Conservation (phyloP, 2,113 vertebrate genomes). For the Pavo muticus region DNA sequence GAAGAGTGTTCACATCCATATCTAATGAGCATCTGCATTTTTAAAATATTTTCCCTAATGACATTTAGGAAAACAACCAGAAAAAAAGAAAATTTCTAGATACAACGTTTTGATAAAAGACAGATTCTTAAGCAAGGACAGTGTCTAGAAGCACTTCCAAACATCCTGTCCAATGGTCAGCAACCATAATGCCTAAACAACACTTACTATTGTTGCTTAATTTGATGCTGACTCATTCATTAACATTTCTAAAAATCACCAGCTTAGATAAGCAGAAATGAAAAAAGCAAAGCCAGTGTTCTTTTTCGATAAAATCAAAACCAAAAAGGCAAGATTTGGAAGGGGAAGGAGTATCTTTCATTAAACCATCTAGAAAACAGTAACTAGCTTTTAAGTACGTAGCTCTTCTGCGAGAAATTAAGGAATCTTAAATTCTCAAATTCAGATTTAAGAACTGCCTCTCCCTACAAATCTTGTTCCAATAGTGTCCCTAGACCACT, state of each 20-base stretch:
- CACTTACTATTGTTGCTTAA: background rate
- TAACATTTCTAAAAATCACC: background rate
- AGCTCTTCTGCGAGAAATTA: background rate
- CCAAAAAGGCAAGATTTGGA: background rate
- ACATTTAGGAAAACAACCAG: background rate
- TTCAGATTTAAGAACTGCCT: background rate
- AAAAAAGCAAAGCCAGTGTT: background rate
- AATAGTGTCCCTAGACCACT: background rate
- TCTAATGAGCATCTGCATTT: background rate
- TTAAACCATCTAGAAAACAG: background rate
- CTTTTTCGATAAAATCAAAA: background rate
- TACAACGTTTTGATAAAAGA: background rate
- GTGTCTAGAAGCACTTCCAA: background rate
- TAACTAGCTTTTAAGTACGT: background rate
- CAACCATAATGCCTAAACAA: background rate
- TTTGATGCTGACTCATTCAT: background rate
- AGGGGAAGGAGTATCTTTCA: background rate
- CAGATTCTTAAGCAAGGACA: background rate
- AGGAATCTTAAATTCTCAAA: background rate
- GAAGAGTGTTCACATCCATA: background rate
- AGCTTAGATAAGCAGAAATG: background rate
- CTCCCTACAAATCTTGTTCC: background rate
- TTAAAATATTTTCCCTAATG: background rate
- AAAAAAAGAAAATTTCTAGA: background rate
- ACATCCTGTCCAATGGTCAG: background rate